phyloP scores from a whole-genome alignment of 2,113 vertebrate genomes.

The Penelope pileata region DNA sequence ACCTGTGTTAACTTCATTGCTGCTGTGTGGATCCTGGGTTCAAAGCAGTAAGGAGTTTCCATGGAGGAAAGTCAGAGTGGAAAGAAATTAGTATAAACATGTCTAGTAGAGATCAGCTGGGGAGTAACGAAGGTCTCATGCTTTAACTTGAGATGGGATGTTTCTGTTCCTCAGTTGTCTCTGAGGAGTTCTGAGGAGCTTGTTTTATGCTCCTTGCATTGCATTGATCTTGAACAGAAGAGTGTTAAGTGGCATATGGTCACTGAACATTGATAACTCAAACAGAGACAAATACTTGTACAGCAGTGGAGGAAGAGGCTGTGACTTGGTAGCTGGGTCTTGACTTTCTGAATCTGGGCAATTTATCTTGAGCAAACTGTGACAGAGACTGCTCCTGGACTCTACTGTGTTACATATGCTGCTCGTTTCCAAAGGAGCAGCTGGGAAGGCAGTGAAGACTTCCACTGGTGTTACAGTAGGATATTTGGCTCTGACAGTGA shows the following conservation, averaged over 20 bases:
- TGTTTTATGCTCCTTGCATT: not conserved
- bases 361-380: not conserved
- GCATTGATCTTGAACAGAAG: not conserved
- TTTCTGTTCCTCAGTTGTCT: not conserved
- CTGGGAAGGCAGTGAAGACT: not conserved
- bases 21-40: not conserved
- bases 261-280: not conserved
- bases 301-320: not conserved
- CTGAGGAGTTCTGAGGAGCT: not conserved
- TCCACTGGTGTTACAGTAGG: not conserved
- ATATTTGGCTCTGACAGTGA: not conserved
- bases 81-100: not conserved
- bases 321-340: not conserved
- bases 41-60: not conserved
- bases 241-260: not conserved
- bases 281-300: not conserved
- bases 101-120: fast-evolving
- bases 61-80: not conserved
- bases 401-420: not conserved
- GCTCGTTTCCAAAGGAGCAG: not conserved
- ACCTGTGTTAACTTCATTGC: not conserved
- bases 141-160: not conserved
- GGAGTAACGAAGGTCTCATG: not conserved
- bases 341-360: not conserved
- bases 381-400: not conserved